Conservation (phyloP, 2,888 invertebrate species). For the Agonopterix arenella region DNA sequence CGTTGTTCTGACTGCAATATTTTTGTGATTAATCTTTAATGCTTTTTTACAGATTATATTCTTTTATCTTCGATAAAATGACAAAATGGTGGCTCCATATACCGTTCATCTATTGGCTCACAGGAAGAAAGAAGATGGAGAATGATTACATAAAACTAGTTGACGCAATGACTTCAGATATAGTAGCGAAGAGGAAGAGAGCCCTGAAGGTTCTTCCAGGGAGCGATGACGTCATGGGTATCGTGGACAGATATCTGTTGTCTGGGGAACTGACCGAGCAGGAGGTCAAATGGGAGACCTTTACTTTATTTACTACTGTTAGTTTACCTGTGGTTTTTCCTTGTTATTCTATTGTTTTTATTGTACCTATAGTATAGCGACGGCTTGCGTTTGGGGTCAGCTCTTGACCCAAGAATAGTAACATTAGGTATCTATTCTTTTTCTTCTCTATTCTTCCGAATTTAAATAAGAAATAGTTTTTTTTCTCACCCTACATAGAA, state of each 20-base stretch:
- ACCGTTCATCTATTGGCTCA: slow-evolving; percentile 41
- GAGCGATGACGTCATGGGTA: slow-evolving; percentile 32
- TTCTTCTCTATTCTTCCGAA: no score
- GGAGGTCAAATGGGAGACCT: slow-evolving; percentile 41
- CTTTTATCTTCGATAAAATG: slow-evolving; percentile 42
- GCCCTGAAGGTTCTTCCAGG: slow-evolving; percentile 16
- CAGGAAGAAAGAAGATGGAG: slow-evolving; percentile 30
- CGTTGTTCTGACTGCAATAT: no score
- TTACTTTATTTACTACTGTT: slow-evolving; percentile 55
- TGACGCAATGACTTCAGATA: slow-evolving; percentile 33
- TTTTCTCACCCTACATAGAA: no score
- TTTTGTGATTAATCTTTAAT: no score
- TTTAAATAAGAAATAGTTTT: no score
- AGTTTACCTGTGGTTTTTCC: slow-evolving; percentile 13
- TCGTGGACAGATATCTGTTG: slow-evolving; percentile 47
- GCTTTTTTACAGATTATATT: slow-evolving; percentile 44
- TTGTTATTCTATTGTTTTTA: no score
- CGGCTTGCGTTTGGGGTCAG: no score
- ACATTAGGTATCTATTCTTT: no score
- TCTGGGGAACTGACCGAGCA: slow-evolving; percentile 36
- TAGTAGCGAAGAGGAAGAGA: slow-evolving; percentile 32
- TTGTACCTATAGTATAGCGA: no score
- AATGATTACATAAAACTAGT: slow-evolving; percentile 22
- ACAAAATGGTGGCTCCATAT: slow-evolving; percentile 57
- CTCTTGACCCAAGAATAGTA: no score